phyloP scores from a whole-genome alignment of 2,888 invertebrate species.

The Aphidoletes aphidimyza region DNA sequence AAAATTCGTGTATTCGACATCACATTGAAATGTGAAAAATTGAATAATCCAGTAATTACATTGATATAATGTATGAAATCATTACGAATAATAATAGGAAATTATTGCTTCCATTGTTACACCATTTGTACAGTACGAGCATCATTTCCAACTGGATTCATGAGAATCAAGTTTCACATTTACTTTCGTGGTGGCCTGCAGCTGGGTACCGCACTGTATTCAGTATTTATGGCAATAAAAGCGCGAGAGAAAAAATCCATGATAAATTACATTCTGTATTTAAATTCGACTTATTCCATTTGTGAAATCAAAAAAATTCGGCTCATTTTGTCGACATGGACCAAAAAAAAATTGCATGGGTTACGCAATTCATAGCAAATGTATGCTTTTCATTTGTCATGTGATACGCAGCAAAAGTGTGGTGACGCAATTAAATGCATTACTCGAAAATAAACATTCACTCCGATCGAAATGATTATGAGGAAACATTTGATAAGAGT shows the following conservation, averaged over 20 bases:
- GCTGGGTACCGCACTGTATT: too few species aligned
- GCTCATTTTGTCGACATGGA: neutral
- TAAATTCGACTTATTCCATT: neutral
- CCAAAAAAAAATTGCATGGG: too few species aligned
- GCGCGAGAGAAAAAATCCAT: neutral
- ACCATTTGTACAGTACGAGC: neutral
- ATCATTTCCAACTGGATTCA: neutral
- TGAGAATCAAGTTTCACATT: too few species aligned
- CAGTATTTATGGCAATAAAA: neutral
- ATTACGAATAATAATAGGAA: neutral
- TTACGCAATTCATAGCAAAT: too few species aligned
- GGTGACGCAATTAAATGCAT: too few species aligned
- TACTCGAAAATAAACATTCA: too few species aligned
- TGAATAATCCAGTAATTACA: conserved; percentile 39
- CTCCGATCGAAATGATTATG: too few species aligned
- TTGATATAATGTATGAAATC: neutral
- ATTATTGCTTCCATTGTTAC: neutral
- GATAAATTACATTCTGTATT: neutral
- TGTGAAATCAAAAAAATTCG: neutral
- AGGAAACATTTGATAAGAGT: too few species aligned
- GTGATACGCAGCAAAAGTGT: too few species aligned
- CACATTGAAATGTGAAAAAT: neutral
- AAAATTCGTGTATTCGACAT: too few species aligned
- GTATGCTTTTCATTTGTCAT: too few species aligned
- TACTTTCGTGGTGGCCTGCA: too few species aligned